A percentile compares a stretch with the other conserved stretches of the same genome.
These are phyloP conservation scores for Drosophila infuscata DNA, from an alignment of 2,888 invertebrate species.

Conservation along the genomic window DNA sequence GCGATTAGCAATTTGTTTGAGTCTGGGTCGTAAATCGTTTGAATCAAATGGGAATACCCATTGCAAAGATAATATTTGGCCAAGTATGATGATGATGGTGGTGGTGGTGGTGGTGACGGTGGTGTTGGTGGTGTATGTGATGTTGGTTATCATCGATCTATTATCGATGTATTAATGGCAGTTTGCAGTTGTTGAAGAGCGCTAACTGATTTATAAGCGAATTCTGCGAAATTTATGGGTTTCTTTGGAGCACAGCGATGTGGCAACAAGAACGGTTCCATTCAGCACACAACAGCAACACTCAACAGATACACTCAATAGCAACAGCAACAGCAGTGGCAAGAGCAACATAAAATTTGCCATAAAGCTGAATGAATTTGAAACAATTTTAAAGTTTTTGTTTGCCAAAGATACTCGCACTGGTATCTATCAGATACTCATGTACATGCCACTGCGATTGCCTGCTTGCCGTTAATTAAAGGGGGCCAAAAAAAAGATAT, in stretches of 20 bases:
- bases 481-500: constrained; percentile 7
- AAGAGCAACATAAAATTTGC: neutral
- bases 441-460: constrained; percentile 35
- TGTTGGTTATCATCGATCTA: constrained; percentile 23
- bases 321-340: neutral
- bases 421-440: constrained; percentile 6
- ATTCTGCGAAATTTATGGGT: constrained; percentile 27
- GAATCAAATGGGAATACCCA: constrained; percentile 10
- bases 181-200: constrained; percentile 5
- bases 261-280: neutral
- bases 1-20: constrained; percentile 30
- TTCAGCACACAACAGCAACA: constrained; percentile 32
- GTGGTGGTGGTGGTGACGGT: neutral
- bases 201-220: constrained; percentile 73
- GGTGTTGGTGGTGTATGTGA: neutral
- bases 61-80: constrained; percentile 9
- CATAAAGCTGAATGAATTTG: constrained; percentile 2
- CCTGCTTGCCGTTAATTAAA: constrained; percentile 45
- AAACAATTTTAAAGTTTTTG: constrained; percentile 3
- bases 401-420: neutral
- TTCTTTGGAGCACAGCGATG: constrained; percentile 11
- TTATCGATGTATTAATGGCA: constrained; percentile 1
- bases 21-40: constrained; percentile 45
- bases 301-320: neutral
- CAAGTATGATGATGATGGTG: constrained; percentile 4